Percentiles rank a stretch among this genome's conserved stretches.
phyloP scores from a whole-genome alignment of 30 jellyfish, hydroid and myxozoan genomes.

The Sanderia malayensis region DNA sequence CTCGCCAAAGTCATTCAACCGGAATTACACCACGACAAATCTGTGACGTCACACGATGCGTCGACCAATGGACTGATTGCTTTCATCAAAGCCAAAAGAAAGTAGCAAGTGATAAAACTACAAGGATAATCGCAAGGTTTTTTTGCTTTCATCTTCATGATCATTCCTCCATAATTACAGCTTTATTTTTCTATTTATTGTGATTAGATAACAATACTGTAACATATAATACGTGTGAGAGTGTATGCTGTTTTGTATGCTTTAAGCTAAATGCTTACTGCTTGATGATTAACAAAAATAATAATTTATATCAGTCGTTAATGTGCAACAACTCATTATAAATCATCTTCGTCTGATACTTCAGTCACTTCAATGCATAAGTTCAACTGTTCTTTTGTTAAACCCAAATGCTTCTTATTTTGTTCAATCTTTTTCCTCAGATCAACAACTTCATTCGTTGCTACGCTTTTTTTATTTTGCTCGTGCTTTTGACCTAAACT shows the following conservation, averaged over 20 bases:
- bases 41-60: conserved; percentile 85
- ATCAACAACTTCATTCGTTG: conserved; percentile 12
- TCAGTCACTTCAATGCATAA: conserved; percentile 77
- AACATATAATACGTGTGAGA: no score
- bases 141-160: no score
- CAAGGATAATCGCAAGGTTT: no score
- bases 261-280: no score
- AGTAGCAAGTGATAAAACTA: no score
- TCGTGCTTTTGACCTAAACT: conserved; percentile 4
- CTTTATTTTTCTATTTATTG: no score
- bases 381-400: conserved; percentile 61
- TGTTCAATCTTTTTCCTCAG: conserved; percentile 20
- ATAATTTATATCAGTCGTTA: no score
- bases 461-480: conserved; percentile 23
- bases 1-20: conserved; percentile 92
- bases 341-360: conserved; percentile 65
- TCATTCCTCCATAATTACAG: no score
- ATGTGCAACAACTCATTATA: no score
- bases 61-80: conserved; percentile 94
- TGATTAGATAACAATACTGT: no score
- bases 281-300: no score
- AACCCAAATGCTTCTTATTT: conserved; percentile 52
- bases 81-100: conserved; percentile 67
- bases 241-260: no score
- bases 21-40: conserved; percentile 60